Percentiles rank a stretch among this genome's conserved stretches.
phyloP scores from a whole-genome alignment of 2,888 invertebrate genomes.

The Meganola albula region DNA sequence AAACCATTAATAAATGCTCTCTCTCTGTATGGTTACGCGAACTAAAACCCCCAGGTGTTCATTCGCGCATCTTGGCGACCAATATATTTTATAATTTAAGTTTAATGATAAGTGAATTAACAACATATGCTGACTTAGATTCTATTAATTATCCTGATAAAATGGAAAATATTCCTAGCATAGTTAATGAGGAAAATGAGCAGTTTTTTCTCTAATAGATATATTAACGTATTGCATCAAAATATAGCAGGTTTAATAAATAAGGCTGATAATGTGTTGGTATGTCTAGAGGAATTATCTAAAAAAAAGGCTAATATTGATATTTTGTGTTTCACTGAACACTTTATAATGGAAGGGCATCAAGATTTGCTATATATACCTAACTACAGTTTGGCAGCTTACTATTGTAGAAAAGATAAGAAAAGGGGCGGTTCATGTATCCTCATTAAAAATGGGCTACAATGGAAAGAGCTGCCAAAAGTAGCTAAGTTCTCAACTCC shows the following conservation, averaged over 20 bases:
- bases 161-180: too few relatives aligned
- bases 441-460: neutral
- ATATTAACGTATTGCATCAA: slow-evolving; percentile 1
- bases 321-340: slow-evolving; percentile 1
- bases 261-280: neutral
- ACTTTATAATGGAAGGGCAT: slow-evolving; percentile 2
- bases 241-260: slow-evolving; percentile 1
- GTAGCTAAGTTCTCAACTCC: neutral
- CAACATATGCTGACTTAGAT: too few relatives aligned
- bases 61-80: too few relatives aligned
- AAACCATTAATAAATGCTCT: too few relatives aligned
- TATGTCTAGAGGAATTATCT: slow-evolving; percentile 1
- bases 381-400: slow-evolving; percentile 1
- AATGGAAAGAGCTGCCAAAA: neutral
- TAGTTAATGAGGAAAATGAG: neutral
- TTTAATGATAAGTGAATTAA: too few relatives aligned
- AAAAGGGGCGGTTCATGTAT: slow-evolving; percentile 2
- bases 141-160: too few relatives aligned
- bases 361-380: neutral
- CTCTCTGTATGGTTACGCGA: too few relatives aligned
- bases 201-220: slow-evolving; percentile 1
- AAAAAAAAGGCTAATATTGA: neutral
- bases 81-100: too few relatives aligned
- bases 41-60: too few relatives aligned
- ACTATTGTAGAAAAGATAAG: neutral